Evolutionary conservation across 2,797 vertebrate species (phyloP), one percentile per base, ranked within the genome.

Genomic region (Lepus townsendii): DNA sequence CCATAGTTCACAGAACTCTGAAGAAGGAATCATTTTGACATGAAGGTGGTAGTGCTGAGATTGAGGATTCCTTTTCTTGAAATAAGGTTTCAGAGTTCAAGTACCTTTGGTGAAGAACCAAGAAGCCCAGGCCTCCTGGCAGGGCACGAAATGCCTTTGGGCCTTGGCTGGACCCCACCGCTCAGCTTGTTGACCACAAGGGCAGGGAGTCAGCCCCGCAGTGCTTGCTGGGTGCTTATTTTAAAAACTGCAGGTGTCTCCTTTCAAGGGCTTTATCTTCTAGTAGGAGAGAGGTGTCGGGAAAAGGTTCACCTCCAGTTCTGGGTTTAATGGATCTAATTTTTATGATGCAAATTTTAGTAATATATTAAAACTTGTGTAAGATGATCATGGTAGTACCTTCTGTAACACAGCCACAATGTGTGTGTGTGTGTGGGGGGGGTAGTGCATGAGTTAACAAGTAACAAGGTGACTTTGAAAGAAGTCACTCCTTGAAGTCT

Each of bases 131-230:
- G 20, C 32, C 80, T 22, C 8, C 0, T 2, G 42, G 47, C 57
- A 24, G 35, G 54, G 47, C 47, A 19, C 19, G 16, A 47, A 13
- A n/a, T 1, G 9, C 75, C 38, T 57, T 6, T 11, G 65, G 22
- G 57, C 73, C 30, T 30, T 5, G 38, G 60, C 27, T 5, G 5
- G 35, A 11, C 47, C 57, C 8, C 0, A 30, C n/a, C 13, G 7
- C 2, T 1, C 16, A 4, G 13, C 9, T 14, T 8, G 2, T 12
- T 4, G 16, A 52, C 42, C 50, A 0, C 1, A 50, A 2, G 32
- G 19, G 50, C 1, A 30, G 3, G 54, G 42, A 30, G 30, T 0
- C 26, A 47, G 42, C 38, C 35, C 16, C 17, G 0, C 1, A 12
- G 38, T 5, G 32, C 35, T 77, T 30, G 73, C 42, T 62, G 35